Evolutionary conservation across 2,113 vertebrate species (phyloP), one percentile per base, ranked within the genome.

Genomic region (Clarias batrachus): DNA sequence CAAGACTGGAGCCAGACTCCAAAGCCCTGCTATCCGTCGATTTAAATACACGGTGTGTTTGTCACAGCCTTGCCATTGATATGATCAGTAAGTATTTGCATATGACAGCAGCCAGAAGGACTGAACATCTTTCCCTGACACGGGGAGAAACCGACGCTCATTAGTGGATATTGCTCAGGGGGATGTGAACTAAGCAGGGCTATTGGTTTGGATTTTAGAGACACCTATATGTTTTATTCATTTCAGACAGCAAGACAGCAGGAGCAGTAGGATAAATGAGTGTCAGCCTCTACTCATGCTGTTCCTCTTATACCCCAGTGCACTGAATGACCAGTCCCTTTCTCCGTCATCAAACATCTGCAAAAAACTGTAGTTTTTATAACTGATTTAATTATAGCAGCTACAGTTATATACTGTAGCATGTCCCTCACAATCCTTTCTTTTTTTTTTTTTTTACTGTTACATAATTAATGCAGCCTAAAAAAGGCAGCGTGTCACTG

Each of bases 71-170:
- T 83, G 83, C 68, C 37, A 37, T 74, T 52, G 88, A 93, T 91
- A 87, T 60, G 74, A 90, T 94, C 89, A 86, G 91, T 93, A 90
- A 93, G 93, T 94, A 93, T 94, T 93, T 94, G 93, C 90, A 89
- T 92, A 89, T 93, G 90, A 94, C 93, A 91, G 91, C 91, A 85
- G 65, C 63, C 70, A 16, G 88, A 90, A 90, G 90, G 82, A 90
- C 90, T 93, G 89, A 89, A 87, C 91, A 85, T 90, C 92, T 91
- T 91, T 90, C 91, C 89, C 89, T 63, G 91, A 92, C 84, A 89
- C 88, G 73, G 76, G 80, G 83, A 91, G 91, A 93, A 94, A 93
- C 91, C 90, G 89, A 91, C 37, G 84, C 91, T 94, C 93, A 94
- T 94, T 93, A 94, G 91, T 90, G 89, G 82, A 91, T 92, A 92